Evolutionary conservation across 2,888 invertebrate genomes (phyloP), one percentile per base, ranked within the genome.

Genomic region (Julus scanicus): DNA sequence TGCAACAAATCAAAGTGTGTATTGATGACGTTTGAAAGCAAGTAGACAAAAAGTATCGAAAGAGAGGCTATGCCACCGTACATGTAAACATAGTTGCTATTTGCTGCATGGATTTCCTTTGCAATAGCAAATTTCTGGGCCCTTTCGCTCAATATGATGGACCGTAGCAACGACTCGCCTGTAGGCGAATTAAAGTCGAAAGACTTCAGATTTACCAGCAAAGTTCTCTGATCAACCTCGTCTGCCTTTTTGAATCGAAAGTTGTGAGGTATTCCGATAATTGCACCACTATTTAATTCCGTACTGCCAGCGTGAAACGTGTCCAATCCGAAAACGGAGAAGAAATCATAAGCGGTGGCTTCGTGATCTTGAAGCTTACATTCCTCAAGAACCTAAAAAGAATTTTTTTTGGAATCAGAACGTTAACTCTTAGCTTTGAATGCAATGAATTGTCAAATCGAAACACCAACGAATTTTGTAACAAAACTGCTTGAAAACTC

Each of bases 61-160:
- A 92, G 86, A 87, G 93, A 92, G 87, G 94, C 94, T 90, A 94
- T 94, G 1, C 93, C 88, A 0, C 94, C 93, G 89, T 95, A 94
- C 85, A 94, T 91, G 1, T 94, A 91, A 2, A 95, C 92, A 91
- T 94, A 94, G 89, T 94, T 92, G 71, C 94, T 94, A 89, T 94
- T 93, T 2, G 94, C 91, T 92, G 94, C 94, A 89, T 95, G 91
- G 87, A 97, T 94, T 92, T 96, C 95, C 90, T 95, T 94, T 89
- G 96, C 96, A 44, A 97, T 94, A 0, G 95, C 96, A 93, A 96
- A 97, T 89, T 95, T 93, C 91, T 96, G 95, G 13, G 96, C 97
- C 89, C 95, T 94, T 89, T 96, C 95, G 17, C 95, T 95, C n/a
- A 97, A 91, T 3, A 96, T 92, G 48, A 97, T 91, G 0, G 96